Evolutionary conservation across 2,113 vertebrate species (phyloP).

Genomic region (Lepisosteus osseus): DNA sequence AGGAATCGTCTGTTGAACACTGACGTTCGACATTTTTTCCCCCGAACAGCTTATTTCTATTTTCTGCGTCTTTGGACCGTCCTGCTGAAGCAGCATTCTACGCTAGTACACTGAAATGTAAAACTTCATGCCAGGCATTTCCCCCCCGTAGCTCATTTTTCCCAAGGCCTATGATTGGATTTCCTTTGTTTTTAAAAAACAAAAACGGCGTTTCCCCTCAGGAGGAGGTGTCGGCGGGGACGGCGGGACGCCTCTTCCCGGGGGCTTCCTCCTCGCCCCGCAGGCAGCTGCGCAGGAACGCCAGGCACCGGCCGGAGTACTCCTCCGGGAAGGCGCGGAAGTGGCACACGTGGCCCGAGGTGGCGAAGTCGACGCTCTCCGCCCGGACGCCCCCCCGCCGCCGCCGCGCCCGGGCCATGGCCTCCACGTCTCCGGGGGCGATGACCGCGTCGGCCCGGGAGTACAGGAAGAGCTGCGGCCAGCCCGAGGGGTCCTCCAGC

Average conservation of each 20-base stretch:
- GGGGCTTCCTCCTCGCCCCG: conserved; percentile 27
- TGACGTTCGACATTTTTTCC: too few relatives aligned
- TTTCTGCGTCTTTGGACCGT: too few relatives aligned
- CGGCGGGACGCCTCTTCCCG: conserved; percentile 34
- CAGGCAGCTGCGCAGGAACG: conserved; percentile 75
- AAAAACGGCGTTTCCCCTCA: too few relatives aligned
- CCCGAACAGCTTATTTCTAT: too few relatives aligned
- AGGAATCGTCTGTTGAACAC: too few relatives aligned
- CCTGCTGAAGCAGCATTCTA: too few relatives aligned
- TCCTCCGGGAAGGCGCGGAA: conserved; percentile 76
- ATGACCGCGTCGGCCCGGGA: conserved; percentile 80
- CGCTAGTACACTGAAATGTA: too few relatives aligned
- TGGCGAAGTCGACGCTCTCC: conserved; percentile 77
- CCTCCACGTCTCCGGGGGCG: conserved; percentile 68
- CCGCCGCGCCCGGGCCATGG: conserved; percentile 65
- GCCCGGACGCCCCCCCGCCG: conserved; percentile 62
- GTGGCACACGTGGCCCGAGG: conserved; percentile 82
- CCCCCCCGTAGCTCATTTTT: too few relatives aligned
- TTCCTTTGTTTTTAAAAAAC: too few relatives aligned
- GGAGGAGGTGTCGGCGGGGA: conserved; percentile 16
- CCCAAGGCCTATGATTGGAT: too few relatives aligned
- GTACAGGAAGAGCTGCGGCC: conserved; percentile 92
- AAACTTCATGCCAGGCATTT: too few relatives aligned
- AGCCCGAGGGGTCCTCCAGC: conserved; percentile 65
- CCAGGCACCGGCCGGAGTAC: conserved; percentile 72